Evolutionary conservation across 2,113 vertebrate genomes (phyloP).

Genomic region (Pelecanoides urinatrix): DNA sequence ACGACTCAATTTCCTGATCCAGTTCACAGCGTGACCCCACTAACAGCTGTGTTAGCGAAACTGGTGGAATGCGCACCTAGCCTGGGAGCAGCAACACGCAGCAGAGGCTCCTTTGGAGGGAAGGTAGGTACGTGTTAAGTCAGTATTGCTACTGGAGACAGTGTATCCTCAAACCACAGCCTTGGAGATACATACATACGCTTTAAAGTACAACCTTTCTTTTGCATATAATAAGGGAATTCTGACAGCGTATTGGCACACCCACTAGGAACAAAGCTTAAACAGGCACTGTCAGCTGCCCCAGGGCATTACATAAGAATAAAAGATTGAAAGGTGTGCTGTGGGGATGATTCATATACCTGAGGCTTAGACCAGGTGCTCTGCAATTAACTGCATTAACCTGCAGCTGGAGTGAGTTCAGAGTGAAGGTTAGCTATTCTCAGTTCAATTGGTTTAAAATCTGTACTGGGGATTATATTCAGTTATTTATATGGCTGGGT

Average conservation of each 20-base stretch:
- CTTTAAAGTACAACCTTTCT: not conserved
- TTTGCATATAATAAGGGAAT: not conserved
- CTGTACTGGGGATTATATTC: not conserved
- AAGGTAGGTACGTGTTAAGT: not conserved
- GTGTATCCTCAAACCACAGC: not conserved
- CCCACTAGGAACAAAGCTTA: slow-evolving; percentile 15
- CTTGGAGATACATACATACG: not conserved
- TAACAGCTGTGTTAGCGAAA: not conserved
- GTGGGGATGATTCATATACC: slow-evolving; percentile 48
- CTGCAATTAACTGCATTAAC: slow-evolving; percentile 34
- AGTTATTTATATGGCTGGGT: not conserved
- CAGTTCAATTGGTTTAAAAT: not conserved
- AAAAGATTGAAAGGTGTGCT: slow-evolving; percentile 15
- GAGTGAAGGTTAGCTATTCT: slow-evolving; percentile 3
- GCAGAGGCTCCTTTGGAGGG: not conserved
- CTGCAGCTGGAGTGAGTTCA: slow-evolving; percentile 47
- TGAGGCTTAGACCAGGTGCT: slow-evolving; percentile 52
- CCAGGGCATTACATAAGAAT: not conserved
- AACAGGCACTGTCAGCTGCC: slow-evolving; percentile 26
- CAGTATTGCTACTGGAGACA: not conserved
- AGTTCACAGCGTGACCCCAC: not conserved
- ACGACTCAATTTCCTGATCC: not conserved
- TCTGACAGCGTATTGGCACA: not conserved
- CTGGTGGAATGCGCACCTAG: not conserved
- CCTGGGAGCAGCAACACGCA: not conserved